A percentile compares a stretch with the other conserved stretches of the same genome.
These are phyloP conservation scores for Eupelmus urozonus DNA, from an alignment of 2,888 invertebrate species.

Conservation along the genomic window DNA sequence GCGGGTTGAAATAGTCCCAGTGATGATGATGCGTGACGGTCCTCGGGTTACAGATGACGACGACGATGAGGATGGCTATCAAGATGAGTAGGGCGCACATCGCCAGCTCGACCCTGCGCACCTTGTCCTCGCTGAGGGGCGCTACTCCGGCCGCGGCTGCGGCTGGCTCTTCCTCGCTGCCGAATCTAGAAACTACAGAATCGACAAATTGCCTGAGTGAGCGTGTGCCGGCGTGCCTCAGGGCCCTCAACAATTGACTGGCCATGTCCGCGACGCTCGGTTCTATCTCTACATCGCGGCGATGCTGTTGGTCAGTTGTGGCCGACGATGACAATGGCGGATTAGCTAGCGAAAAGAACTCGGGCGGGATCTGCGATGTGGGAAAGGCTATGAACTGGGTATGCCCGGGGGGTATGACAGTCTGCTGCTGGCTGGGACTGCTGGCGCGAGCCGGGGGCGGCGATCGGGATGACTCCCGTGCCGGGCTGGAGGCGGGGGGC, in stretches of 20 bases:
- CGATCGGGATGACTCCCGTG: conserved; percentile 63
- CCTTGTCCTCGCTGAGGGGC: conserved; percentile 78
- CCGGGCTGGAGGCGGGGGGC: conserved; percentile 48
- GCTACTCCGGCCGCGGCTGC: conserved; percentile 66
- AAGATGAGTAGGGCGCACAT: conserved; percentile 88
- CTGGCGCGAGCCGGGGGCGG: conserved; percentile 54
- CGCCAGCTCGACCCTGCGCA: conserved; percentile 86
- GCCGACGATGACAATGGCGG: conserved; percentile 58
- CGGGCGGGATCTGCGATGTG: conserved; percentile 69
- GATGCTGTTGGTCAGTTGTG: conserved; percentile 49
- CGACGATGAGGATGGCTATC: conserved; percentile 87
- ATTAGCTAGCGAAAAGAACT: conserved; percentile 68
- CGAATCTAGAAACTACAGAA: conserved; percentile 82
- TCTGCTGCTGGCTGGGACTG: not conserved
- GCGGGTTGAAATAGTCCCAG: conserved; percentile 93
- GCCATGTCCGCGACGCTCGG: conserved; percentile 85
- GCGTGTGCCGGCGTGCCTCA: conserved; percentile 82
- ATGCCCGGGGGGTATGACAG: not conserved
- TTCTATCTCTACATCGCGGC: conserved; percentile 77
- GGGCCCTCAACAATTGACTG: conserved; percentile 84
- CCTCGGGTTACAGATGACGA: conserved; percentile 84
- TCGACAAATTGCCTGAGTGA: conserved; percentile 85
- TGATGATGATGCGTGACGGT: conserved; percentile 88
- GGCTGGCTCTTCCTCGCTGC: conserved; percentile 79
- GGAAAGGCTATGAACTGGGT: conserved; percentile 70